Conservation (phyloP, 2,113 vertebrate genomes). For the Ammospiza caudacuta region DNA sequence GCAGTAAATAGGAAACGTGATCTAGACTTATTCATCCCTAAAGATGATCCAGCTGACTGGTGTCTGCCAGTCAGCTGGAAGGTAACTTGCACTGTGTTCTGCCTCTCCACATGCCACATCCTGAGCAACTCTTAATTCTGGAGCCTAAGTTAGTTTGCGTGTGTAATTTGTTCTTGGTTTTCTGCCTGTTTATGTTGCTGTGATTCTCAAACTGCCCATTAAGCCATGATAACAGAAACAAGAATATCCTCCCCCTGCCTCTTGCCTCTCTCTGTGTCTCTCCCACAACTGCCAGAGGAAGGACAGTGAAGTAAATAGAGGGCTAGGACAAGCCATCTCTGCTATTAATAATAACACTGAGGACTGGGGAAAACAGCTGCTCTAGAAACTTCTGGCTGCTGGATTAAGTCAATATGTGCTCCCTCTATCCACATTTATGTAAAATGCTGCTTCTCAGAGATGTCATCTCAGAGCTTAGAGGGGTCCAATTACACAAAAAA, state of each 20-base stretch:
- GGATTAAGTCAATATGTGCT: neutral
- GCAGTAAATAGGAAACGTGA: neutral
- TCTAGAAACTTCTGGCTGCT: constrained; percentile 12
- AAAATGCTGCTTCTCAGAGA: neutral
- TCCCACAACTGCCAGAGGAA: neutral
- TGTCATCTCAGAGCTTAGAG: neutral
- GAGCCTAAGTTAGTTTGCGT: neutral
- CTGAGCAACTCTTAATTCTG: neutral
- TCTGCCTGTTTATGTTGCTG: neutral
- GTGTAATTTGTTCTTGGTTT: neutral
- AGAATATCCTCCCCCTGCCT: neutral
- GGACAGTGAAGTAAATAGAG: neutral
- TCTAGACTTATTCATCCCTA: neutral
- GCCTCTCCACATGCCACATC: neutral
- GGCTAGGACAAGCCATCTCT: neutral
- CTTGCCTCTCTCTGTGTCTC: neutral
- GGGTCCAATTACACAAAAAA: neutral
- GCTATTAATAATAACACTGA: neutral
- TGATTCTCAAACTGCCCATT: neutral
- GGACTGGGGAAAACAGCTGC: neutral
- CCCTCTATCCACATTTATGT: neutral
- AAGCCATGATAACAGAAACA: neutral
- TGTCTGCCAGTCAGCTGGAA: neutral
- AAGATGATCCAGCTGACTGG: neutral
- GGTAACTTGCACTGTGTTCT: neutral